Percentiles rank a stretch among this genome's conserved stretches.
phyloP scores from a whole-genome alignment of 2,113 vertebrate species.

The Cyphomyrus discorhynchus region DNA sequence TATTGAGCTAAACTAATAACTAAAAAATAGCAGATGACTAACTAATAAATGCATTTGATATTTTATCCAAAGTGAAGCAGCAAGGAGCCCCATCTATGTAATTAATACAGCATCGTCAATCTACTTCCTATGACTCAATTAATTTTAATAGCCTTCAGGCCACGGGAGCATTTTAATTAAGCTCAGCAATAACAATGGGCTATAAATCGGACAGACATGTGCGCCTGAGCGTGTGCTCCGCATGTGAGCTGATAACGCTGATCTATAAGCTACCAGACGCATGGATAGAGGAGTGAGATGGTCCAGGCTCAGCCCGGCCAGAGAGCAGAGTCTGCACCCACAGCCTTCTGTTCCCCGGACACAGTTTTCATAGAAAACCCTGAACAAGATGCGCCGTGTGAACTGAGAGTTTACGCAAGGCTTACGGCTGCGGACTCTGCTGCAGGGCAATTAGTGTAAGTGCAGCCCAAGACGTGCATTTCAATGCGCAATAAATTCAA shows the following conservation, averaged over 20 bases:
- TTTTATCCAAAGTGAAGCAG: constrained; percentile 35
- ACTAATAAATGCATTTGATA: constrained; percentile 25
- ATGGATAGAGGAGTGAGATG: too few relatives aligned
- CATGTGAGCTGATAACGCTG: background rate
- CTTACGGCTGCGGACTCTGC: background rate
- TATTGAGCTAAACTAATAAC: background rate
- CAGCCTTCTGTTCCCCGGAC: background rate
- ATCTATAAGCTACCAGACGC: background rate
- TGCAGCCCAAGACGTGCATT: background rate
- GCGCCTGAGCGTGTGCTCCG: constrained; percentile 11
- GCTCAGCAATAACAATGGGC: constrained; percentile 49
- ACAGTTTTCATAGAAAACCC: background rate
- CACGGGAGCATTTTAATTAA: constrained; percentile 64
- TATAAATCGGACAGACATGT: constrained; percentile 41
- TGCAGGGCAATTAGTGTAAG: constrained; percentile 20
- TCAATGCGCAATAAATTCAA: background rate
- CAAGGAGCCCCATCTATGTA: constrained; percentile 33
- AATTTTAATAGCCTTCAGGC: constrained; percentile 53
- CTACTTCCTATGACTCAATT: constrained; percentile 54
- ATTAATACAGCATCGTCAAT: constrained; percentile 51
- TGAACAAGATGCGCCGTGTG: background rate
- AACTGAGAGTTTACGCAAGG: background rate
- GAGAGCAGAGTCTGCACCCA: background rate
- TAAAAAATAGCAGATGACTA: background rate
- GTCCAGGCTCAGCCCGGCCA: background rate